Percentiles rank a stretch among this genome's conserved stretches.
Conservation (phyloP, 2,113 vertebrate genomes). For the Malaclemys terrapin region DNA sequence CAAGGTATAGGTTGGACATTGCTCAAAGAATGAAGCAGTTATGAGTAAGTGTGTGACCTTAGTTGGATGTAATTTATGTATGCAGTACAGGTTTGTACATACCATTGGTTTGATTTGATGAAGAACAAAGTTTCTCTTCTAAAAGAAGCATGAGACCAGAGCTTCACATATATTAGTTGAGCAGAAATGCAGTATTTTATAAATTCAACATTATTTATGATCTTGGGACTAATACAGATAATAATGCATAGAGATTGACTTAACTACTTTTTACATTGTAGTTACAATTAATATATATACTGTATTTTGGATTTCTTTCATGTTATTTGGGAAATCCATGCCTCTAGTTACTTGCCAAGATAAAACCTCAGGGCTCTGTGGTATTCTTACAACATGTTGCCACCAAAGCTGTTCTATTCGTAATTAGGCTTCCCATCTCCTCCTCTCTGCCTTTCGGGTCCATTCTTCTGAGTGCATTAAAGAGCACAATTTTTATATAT, state of each 20-base stretch:
- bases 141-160: background rate
- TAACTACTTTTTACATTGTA: too few species aligned
- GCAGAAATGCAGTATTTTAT: background rate
- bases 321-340: background rate
- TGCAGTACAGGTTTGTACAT: background rate
- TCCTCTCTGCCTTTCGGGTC: background rate
- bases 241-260: background rate
- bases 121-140: background rate
- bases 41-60: background rate
- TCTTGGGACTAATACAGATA: background rate
- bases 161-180: background rate
- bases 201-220: background rate
- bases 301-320: background rate
- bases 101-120: background rate
- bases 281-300: background rate
- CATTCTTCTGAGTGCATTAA: background rate
- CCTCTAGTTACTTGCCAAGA: background rate
- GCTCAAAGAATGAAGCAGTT: background rate
- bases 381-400: background rate
- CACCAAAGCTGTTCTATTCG: background rate
- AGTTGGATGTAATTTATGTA: fast-evolving
- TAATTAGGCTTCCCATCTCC: background rate
- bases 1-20: background rate
- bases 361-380: background rate
- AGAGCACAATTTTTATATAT: background rate